Evolutionary conservation across 2,888 invertebrate genomes (phyloP).

Genomic region (Exocentrus adspersus): DNA sequence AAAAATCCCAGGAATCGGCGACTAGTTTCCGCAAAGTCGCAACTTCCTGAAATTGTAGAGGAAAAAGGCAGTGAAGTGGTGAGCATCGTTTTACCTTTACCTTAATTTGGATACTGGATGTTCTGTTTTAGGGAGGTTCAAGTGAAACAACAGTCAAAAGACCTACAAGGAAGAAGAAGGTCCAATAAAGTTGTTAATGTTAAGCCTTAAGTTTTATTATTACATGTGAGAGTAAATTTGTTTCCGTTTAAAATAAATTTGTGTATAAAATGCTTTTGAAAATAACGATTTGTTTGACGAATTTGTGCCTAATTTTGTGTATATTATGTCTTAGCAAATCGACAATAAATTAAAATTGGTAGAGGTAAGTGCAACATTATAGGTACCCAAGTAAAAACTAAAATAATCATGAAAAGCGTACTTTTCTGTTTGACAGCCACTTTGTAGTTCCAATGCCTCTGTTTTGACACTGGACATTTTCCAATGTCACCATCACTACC

Average conservation of each 20-base stretch:
- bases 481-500: background rate
- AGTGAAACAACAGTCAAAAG: slow-evolving; percentile 3
- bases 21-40: slow-evolving; percentile 29
- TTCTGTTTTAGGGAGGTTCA: slow-evolving; percentile 14
- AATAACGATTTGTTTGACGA: too few relatives aligned
- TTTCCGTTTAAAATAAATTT: too few relatives aligned
- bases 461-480: background rate
- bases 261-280: background rate
- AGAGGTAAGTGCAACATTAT: too few relatives aligned
- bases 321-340: too few relatives aligned
- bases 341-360: too few relatives aligned
- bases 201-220: slow-evolving; percentile 3
- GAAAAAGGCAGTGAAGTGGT: slow-evolving; percentile 31
- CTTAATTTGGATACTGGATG: background rate
- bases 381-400: too few relatives aligned
- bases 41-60: slow-evolving; percentile 41
- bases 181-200: slow-evolving; percentile 1
- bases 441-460: background rate
- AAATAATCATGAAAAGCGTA: too few relatives aligned
- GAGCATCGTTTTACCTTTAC: slow-evolving; percentile 1
- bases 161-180: slow-evolving; percentile 15
- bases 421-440: background rate
- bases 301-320: too few relatives aligned
- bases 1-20: slow-evolving; percentile 32
- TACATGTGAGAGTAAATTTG: slow-evolving; percentile 1